A percentile compares a stretch with the other conserved stretches of the same genome.
These are phyloP conservation scores for Antheraea pernyi DNA, from an alignment of 1,140 invertebrate genomes.

Conservation along the genomic window DNA sequence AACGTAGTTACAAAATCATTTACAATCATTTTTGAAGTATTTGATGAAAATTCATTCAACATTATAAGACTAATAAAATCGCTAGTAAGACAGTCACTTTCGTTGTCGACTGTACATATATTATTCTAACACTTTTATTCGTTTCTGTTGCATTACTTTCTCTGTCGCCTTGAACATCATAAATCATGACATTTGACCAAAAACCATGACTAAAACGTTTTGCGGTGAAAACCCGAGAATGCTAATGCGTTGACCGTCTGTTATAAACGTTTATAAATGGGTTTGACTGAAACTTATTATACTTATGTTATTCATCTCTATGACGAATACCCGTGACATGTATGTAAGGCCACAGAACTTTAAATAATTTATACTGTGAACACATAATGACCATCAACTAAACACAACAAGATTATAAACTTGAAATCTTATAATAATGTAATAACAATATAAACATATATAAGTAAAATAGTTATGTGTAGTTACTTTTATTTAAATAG, in stretches of 20 bases:
- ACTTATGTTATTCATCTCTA: not conserved
- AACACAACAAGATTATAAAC: too few species aligned
- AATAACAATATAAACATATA: too few species aligned
- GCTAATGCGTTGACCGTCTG: slow-evolving; percentile 15
- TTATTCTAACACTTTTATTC: slow-evolving; percentile 36
- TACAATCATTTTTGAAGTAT: not conserved
- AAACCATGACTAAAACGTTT: slow-evolving; percentile 26
- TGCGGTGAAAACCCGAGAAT: slow-evolving; percentile 28
- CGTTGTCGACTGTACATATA: not conserved
- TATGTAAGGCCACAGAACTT: not conserved
- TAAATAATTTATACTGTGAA: not conserved
- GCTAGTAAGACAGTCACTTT: not conserved
- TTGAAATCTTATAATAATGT: too few species aligned
- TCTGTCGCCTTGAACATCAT: slow-evolving; percentile 44
- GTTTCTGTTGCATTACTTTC: slow-evolving; percentile 51
- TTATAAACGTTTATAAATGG: slow-evolving; percentile 7
- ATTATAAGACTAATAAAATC: not conserved
- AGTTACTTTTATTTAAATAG: too few species aligned
- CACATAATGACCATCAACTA: too few species aligned
- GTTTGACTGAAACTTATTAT: not conserved
- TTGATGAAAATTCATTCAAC: not conserved
- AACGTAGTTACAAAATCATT: not conserved
- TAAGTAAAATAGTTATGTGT: too few species aligned
- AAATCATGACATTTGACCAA: slow-evolving; percentile 44
- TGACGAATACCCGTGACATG: not conserved